Evolutionary conservation across 1,140 invertebrate species (phyloP).

Genomic region (Drosophila cardini): DNA sequence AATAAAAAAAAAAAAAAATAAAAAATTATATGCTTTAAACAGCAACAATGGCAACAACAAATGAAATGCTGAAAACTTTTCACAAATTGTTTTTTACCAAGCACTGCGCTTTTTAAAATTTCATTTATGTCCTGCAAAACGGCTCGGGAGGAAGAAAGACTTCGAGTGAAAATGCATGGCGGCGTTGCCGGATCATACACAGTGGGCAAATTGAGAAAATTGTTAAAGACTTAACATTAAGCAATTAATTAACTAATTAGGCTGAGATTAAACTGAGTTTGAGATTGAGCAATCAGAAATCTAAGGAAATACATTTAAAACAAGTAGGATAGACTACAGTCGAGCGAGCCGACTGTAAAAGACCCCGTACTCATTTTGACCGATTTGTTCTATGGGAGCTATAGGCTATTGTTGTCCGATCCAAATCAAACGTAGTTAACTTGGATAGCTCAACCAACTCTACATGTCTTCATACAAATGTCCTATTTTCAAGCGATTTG

Average conservation of each 20-base stretch:
- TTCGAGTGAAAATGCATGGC: neutral
- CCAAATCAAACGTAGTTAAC: too few species aligned
- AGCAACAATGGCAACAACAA: constrained; percentile 25
- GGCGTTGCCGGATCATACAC: neutral
- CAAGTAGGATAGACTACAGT: too few species aligned
- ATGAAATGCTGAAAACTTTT: constrained; percentile 34
- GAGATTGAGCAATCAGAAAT: too few species aligned
- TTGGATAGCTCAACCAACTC: too few species aligned
- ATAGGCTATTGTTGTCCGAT: too few species aligned
- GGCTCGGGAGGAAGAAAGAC: neutral
- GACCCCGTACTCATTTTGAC: too few species aligned
- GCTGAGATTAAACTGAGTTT: too few species aligned
- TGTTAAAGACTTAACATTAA: neutral
- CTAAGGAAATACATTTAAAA: too few species aligned
- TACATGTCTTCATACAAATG: too few species aligned
- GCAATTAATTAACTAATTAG: neutral
- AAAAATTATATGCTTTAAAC: constrained; percentile 17
- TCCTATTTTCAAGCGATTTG: too few species aligned
- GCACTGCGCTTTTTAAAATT: constrained; percentile 16
- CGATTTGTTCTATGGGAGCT: too few species aligned
- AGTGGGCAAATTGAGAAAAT: neutral
- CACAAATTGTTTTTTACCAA: constrained; percentile 54
- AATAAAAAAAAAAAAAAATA: constrained; percentile 27
- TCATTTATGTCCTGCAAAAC: constrained; percentile 10
- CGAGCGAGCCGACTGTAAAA: too few species aligned